Percentiles rank a stretch among this genome's conserved stretches.
Conservation (phyloP, 2,888 invertebrate species). For the Sinhomidia bicolor region DNA sequence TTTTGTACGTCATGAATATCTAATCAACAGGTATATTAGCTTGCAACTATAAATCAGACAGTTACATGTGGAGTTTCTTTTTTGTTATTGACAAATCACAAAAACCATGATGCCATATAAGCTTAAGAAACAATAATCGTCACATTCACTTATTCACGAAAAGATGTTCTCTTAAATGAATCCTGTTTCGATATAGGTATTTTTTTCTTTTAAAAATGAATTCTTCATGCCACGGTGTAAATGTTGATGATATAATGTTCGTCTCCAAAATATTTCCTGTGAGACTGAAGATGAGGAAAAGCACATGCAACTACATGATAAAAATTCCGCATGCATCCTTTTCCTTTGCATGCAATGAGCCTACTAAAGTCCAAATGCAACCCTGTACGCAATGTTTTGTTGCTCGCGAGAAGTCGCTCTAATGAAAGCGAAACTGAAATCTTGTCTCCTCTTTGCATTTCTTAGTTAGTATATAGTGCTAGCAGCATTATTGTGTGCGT, state of each 20-base stretch:
- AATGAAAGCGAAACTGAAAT: slow-evolving; percentile 62
- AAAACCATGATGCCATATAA: background rate
- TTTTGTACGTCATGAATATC: background rate
- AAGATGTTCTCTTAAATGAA: background rate
- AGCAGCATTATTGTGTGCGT: slow-evolving; percentile 29
- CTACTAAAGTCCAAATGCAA: slow-evolving; percentile 47
- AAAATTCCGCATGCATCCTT: slow-evolving; percentile 59
- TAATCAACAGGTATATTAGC: background rate
- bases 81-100: slow-evolving; percentile 24
- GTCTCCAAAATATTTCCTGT: slow-evolving; percentile 43
- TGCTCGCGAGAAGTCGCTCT: slow-evolving; percentile 1
- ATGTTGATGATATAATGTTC: background rate
- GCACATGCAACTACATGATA: slow-evolving; percentile 26
- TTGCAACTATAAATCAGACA: background rate
- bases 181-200: background rate
- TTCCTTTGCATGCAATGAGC: slow-evolving; percentile 60
- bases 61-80: background rate
- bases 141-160: background rate
- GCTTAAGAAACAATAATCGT: background rate
- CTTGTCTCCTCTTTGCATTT: slow-evolving; percentile 26
- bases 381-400: slow-evolving; percentile 15
- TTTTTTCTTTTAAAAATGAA: background rate
- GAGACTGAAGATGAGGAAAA: background rate
- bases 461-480: background rate
- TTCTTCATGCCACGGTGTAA: background rate